Evolutionary conservation across 2,888 invertebrate species (phyloP).

Genomic region (Germaria angustata): DNA sequence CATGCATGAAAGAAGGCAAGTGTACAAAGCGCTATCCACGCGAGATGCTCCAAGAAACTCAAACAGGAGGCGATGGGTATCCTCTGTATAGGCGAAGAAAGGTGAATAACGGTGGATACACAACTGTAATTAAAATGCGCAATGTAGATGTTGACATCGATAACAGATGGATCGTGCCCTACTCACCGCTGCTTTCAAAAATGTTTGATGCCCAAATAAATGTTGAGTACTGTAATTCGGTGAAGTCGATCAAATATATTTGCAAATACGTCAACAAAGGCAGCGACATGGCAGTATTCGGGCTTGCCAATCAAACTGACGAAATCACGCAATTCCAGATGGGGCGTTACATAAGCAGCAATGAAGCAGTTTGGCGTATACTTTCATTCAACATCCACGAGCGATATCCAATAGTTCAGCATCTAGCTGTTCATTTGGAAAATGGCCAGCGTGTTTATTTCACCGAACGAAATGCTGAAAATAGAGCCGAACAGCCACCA

Average conservation of each 20-base stretch:
- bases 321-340: slow-evolving; percentile 58
- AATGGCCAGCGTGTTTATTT: slow-evolving; percentile 18
- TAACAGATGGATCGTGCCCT: slow-evolving; percentile 11
- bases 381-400: slow-evolving; percentile 40
- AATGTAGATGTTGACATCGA: slow-evolving; percentile 6
- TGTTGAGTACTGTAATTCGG: slow-evolving; percentile 74
- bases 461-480: slow-evolving; percentile 7
- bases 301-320: slow-evolving; percentile 32
- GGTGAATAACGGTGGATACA: slow-evolving; percentile 35
- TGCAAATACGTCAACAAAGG: slow-evolving; percentile 68
- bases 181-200: slow-evolving; percentile 23
- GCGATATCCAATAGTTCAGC: neutral
- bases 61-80: slow-evolving; percentile 68
- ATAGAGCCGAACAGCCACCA: neutral
- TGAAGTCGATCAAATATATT: slow-evolving; percentile 77
- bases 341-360: slow-evolving; percentile 70
- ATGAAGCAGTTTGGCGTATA: slow-evolving; percentile 43
- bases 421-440: slow-evolving; percentile 19
- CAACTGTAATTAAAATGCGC: slow-evolving; percentile 5
- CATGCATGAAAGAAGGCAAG: slow-evolving; percentile 29
- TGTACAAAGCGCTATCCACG: slow-evolving; percentile 51
- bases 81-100: slow-evolving; percentile 59
- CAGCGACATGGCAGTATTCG: neutral
- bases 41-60: slow-evolving; percentile 53
- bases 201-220: slow-evolving; percentile 70